A percentile compares a stretch with the other conserved stretches of the same genome.
Evolutionary conservation across 2,888 invertebrate species (phyloP).

Genomic region (Xestia rhomboidea): DNA sequence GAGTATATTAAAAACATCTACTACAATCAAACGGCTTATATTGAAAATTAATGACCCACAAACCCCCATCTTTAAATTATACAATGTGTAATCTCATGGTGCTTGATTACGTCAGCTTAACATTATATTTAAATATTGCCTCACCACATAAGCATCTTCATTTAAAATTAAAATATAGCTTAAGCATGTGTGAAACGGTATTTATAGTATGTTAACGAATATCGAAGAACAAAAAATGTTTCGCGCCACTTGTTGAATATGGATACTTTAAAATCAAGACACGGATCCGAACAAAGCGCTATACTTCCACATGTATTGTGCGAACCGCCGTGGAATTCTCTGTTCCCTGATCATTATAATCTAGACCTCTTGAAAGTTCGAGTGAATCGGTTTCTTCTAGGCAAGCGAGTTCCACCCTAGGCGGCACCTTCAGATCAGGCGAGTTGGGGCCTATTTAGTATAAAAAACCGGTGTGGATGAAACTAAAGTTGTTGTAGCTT

Average conservation of each 20-base stretch:
- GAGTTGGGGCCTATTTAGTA: too few species aligned
- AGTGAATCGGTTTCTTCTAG: too few species aligned
- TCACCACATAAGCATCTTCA: conserved; percentile 65
- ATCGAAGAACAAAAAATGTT: conserved; percentile 18
- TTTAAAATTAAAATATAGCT: conserved; percentile 63
- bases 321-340: too few species aligned
- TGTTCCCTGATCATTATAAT: too few species aligned
- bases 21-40: conserved; percentile 11
- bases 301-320: too few species aligned
- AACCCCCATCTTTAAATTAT: conserved; percentile 21
- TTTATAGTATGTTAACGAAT: conserved; percentile 46
- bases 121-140: conserved; percentile 54
- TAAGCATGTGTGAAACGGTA: conserved; percentile 48
- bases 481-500: background rate
- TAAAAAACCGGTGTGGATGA: background rate
- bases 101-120: conserved; percentile 49
- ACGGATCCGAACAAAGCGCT: background rate
- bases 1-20: background rate
- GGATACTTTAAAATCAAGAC: background rate
- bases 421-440: too few species aligned
- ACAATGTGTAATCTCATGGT: conserved; percentile 17
- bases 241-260: conserved; percentile 9
- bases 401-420: too few species aligned
- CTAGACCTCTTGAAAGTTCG: too few species aligned
- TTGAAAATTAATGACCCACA: conserved; percentile 31